Conservation (phyloP, 2,113 vertebrate genomes). For the Aspiorhynchus laticeps region DNA sequence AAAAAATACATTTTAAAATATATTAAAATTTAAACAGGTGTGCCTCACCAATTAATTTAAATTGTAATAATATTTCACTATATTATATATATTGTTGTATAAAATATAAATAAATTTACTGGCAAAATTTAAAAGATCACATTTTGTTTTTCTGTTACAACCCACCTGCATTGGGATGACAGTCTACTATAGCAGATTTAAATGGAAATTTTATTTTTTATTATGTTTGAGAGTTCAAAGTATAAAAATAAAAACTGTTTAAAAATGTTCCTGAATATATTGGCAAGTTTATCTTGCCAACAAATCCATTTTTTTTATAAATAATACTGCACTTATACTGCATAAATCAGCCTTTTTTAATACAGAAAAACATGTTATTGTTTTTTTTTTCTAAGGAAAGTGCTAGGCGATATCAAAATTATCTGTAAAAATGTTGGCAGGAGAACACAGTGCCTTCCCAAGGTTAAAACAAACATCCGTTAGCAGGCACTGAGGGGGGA, state of each 20-base stretch:
- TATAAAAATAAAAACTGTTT: neutral
- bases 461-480: neutral
- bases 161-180: neutral
- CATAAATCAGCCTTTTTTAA: neutral
- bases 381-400: neutral
- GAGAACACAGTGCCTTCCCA: neutral
- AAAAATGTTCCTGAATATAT: neutral
- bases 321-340: neutral
- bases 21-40: neutral
- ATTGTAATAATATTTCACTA: neutral
- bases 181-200: no score
- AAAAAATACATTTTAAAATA: neutral
- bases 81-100: neutral
- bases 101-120: neutral
- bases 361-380: neutral
- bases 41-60: neutral
- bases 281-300: neutral
- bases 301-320: neutral
- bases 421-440: neutral
- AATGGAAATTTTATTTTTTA: neutral
- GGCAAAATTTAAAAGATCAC: neutral
- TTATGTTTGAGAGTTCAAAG: neutral
- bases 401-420: neutral
- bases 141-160: neutral
- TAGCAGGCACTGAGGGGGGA: neutral